phyloP scores from a whole-genome alignment of 2,113 vertebrate genomes.

The Ictidomys tridecemlineatus region DNA sequence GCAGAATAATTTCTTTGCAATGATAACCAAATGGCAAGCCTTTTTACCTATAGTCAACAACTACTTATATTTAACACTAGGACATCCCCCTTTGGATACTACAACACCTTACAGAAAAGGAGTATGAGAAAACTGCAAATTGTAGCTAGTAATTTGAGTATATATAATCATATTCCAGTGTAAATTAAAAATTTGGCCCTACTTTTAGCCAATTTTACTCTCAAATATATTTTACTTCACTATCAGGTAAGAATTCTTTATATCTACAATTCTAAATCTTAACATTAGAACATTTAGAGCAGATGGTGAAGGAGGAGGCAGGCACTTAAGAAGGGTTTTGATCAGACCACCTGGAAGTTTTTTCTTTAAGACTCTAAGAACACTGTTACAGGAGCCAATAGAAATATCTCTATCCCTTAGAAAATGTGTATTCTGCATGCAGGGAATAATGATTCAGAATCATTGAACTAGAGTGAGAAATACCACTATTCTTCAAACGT shows the following conservation, averaged over 20 bases:
- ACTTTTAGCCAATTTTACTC: conserved; percentile 55
- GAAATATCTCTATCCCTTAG: not conserved
- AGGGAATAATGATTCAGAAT: not conserved
- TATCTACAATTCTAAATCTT: conserved; percentile 1
- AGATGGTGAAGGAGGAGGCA: not conserved
- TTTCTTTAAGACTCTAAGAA: not conserved
- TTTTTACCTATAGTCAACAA: conserved; percentile 25
- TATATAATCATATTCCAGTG: not conserved
- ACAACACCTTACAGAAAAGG: conserved; percentile 31
- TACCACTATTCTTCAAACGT: not conserved
- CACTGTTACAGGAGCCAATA: not conserved
- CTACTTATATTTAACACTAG: conserved; percentile 19
- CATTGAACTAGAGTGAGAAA: not conserved
- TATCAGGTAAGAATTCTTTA: conserved; percentile 45
- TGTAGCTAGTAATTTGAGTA: conserved; percentile 7
- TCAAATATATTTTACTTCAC: not conserved
- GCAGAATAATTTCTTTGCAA: not conserved
- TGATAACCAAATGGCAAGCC: not conserved
- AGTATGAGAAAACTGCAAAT: not conserved
- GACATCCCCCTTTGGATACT: conserved; percentile 6
- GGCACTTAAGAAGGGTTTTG: not conserved
- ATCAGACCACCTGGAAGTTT: too few relatives aligned
- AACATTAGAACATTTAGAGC: conserved; percentile 15
- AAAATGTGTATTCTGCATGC: not conserved
- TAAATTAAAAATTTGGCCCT: conserved; percentile 2